Evolutionary conservation across 2,888 invertebrate species (phyloP).

Genomic region (Phytoseiulus persimilis): DNA sequence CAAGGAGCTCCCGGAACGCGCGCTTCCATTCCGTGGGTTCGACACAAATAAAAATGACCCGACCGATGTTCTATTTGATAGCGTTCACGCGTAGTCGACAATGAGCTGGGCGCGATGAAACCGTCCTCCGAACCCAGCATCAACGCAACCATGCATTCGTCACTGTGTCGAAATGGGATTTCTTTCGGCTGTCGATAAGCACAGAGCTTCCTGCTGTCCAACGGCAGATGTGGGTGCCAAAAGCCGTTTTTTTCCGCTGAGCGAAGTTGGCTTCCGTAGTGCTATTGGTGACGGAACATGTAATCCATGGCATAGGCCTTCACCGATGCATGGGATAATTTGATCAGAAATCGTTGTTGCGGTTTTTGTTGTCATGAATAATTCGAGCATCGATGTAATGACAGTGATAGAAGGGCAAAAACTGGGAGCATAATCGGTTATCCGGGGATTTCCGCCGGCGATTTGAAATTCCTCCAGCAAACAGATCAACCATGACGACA

Average conservation of each 20-base stretch:
- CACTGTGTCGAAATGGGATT: background rate
- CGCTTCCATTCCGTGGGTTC: background rate
- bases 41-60: background rate
- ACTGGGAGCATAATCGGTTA: background rate
- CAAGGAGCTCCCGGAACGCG: background rate
- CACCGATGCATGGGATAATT: background rate
- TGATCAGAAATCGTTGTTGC: background rate
- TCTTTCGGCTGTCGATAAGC: background rate
- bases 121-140: background rate
- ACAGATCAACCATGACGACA: background rate
- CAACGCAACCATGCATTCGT: background rate
- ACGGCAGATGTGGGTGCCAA: background rate
- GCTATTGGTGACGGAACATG: background rate
- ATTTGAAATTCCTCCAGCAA: background rate
- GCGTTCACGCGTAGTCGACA: background rate
- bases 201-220: background rate
- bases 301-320: background rate
- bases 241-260: background rate
- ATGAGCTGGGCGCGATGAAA: background rate
- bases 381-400: background rate
- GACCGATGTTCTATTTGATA: background rate
- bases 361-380: background rate
- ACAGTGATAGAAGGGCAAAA: background rate
- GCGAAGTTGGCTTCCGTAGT: background rate
- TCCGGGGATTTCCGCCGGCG: background rate